A percentile compares a stretch with the other conserved stretches of the same genome.
phyloP scores from a whole-genome alignment of 35 echinoderm and acorn worm genomes.

The Holothuria glaberrima region DNA sequence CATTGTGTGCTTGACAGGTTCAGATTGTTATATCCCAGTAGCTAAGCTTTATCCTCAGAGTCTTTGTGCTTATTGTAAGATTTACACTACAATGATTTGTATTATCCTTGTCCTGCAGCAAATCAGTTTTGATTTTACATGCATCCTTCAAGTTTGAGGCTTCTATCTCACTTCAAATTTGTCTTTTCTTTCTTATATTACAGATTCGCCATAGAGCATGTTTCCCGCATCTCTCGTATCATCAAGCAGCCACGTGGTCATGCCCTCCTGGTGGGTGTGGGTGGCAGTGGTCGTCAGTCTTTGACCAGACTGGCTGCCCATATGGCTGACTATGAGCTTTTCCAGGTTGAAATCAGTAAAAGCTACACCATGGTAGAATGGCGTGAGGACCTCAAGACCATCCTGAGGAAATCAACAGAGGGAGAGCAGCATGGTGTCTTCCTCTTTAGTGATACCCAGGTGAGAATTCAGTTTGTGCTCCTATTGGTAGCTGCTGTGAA shows the following conservation, averaged over 20 bases:
- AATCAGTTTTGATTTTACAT: conserved; percentile 60
- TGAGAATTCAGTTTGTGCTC: neutral
- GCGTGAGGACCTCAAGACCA: conserved; percentile 92
- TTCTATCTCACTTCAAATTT: neutral
- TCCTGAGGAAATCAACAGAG: conserved; percentile 91
- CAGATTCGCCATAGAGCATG: conserved; percentile 98
- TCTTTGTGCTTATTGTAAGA: too few relatives aligned
- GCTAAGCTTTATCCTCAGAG: too few relatives aligned
- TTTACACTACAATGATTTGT: too few relatives aligned
- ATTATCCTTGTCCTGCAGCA: too few relatives aligned
- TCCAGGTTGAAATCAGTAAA: conserved; percentile 97
- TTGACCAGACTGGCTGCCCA: conserved; percentile 89
- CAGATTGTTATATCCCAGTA: too few relatives aligned
- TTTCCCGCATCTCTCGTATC: conserved; percentile 94
- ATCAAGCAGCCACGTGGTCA: conserved; percentile 96
- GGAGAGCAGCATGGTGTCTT: conserved; percentile 98
- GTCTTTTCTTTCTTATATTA: neutral
- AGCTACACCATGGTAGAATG: conserved; percentile 91
- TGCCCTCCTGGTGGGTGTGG: conserved; percentile 88
- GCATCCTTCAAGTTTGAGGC: neutral
- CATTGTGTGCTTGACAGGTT: too few relatives aligned
- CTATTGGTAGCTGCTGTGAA: too few relatives aligned
- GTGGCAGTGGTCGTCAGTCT: conserved; percentile 97
- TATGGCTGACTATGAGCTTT: conserved; percentile 98
- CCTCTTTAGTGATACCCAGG: conserved; percentile 98